These are phyloP conservation scores for Hemicentrotus pulcherrimus DNA, from an alignment of 35 echinoderm and acorn worm genomes.

Conservation along the genomic window DNA sequence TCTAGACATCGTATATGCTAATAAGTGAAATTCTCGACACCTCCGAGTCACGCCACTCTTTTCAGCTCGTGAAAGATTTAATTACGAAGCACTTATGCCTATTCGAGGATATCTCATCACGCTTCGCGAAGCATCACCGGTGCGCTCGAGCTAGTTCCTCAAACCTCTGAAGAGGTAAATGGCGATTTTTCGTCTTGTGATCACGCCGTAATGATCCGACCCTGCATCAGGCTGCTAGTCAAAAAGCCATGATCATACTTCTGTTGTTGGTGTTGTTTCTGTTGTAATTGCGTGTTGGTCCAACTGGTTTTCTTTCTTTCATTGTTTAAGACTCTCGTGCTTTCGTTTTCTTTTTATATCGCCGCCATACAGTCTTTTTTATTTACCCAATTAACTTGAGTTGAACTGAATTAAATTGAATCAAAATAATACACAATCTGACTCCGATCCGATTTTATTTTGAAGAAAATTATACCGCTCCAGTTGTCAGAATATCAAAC, in stretches of 20 bases:
- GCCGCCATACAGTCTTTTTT: too few species aligned
- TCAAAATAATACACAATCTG: too few species aligned
- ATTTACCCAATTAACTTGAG: too few species aligned
- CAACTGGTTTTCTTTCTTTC: too few species aligned
- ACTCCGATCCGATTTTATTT: too few species aligned
- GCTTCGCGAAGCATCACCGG: neutral
- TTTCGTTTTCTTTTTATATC: too few species aligned
- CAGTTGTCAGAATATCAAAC: too few species aligned
- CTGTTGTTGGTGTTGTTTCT: neutral
- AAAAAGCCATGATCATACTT: neutral
- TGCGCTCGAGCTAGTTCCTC: neutral
- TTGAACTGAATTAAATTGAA: too few species aligned
- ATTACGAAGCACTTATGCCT: neutral
- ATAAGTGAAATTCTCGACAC: neutral
- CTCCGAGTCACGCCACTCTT: neutral
- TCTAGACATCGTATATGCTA: neutral
- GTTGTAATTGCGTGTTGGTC: too few species aligned
- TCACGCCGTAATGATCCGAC: neutral
- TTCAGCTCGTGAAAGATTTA: neutral
- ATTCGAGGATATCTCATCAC: neutral
- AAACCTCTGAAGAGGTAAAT: neutral
- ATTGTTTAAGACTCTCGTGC: too few species aligned
- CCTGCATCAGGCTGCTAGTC: neutral
- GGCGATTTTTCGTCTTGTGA: slow-evolving; percentile 9
- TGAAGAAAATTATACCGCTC: too few species aligned